phyloP scores from a whole-genome alignment of 92 coral and sea anemone species.

The Palythoa grandis region DNA sequence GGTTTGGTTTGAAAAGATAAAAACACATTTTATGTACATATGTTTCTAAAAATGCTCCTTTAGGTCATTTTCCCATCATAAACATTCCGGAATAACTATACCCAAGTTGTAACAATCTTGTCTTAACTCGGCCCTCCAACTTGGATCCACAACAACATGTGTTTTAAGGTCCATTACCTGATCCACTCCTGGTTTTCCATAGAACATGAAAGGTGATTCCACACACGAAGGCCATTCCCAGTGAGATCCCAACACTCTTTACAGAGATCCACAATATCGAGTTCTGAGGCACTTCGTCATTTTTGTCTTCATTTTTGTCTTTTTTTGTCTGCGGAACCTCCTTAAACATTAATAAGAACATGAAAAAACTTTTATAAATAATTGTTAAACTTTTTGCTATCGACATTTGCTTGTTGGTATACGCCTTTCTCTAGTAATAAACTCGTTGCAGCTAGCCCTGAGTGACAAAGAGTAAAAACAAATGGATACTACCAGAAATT shows the following conservation, averaged over 20 bases:
- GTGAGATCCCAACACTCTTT: not conserved
- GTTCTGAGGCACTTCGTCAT: not conserved
- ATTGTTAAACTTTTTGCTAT: not conserved
- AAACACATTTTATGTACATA: too few relatives aligned
- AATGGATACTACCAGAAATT: too few relatives aligned
- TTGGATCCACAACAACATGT: not conserved
- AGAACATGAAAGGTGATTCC: slow-evolving; percentile 10
- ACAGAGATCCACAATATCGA: not conserved
- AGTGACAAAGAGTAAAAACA: too few relatives aligned
- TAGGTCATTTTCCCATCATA: too few relatives aligned
- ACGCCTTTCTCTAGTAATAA: too few relatives aligned
- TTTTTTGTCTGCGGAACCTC: not conserved
- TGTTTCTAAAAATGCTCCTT: too few relatives aligned
- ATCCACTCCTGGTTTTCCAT: not conserved
- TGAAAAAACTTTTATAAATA: not conserved
- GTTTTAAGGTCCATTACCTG: not conserved
- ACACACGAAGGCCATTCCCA: slow-evolving; percentile 4
- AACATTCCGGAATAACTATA: too few relatives aligned
- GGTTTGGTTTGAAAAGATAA: too few relatives aligned
- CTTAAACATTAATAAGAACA: not conserved
- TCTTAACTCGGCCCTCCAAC: not conserved
- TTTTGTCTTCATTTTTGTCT: not conserved
- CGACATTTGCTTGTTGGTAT: too few relatives aligned
- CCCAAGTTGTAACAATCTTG: not conserved
- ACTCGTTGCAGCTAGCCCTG: too few relatives aligned